Conservation (phyloP, 2,797 vertebrate species). For the Scolopax bukidnonensis region DNA sequence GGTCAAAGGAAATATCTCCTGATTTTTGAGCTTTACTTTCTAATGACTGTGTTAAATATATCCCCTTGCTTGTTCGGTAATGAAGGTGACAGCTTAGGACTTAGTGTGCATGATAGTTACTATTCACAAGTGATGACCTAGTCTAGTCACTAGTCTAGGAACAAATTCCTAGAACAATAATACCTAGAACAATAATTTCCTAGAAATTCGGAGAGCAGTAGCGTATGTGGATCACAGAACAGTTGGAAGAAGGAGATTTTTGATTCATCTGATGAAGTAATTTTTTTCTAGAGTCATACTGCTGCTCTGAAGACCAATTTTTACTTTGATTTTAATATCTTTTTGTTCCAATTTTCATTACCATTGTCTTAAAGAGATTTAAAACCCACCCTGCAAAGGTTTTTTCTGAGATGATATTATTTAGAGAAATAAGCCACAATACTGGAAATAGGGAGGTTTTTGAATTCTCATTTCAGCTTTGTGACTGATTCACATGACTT, state of each 20-base stretch:
- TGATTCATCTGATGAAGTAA: neutral
- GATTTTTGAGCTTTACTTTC: neutral
- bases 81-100: neutral
- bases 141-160: neutral
- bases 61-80: neutral
- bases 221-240: neutral
- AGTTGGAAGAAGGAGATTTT: neutral
- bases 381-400: neutral
- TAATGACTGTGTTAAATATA: neutral
- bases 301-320: neutral
- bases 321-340: neutral
- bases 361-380: neutral
- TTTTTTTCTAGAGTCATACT: neutral
- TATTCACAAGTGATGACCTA: neutral
- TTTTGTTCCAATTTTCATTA: neutral
- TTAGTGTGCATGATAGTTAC: neutral
- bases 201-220: neutral
- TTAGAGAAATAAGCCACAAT: neutral
- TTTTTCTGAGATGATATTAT: neutral
- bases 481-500: constrained; percentile 9
- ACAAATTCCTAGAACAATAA: neutral
- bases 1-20: neutral
- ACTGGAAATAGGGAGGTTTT: neutral
- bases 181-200: too few relatives aligned
- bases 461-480: constrained; percentile 18